phyloP scores from a whole-genome alignment of 1,140 invertebrate genomes.

The Lineus longissimus region DNA sequence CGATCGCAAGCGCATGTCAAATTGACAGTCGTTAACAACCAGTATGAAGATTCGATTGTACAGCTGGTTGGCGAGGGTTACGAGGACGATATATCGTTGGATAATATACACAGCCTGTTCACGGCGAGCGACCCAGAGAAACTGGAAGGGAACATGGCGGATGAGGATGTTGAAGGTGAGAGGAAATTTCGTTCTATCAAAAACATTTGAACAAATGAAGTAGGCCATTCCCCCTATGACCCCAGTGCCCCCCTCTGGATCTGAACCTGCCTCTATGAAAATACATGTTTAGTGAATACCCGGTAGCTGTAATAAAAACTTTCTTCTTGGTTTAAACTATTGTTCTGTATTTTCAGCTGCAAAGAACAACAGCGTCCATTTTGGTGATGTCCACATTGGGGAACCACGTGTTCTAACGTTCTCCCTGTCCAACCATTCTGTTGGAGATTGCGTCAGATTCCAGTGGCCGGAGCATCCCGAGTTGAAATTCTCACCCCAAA shows the following conservation, averaged over 20 bases:
- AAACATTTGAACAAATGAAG: no score
- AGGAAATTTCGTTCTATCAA: no score
- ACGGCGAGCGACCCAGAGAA: constrained; percentile 23
- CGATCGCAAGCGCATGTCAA: constrained; percentile 46
- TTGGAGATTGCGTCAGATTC: constrained; percentile 43
- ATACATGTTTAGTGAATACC: no score
- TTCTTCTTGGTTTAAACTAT: no score
- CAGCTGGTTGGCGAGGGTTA: constrained; percentile 54
- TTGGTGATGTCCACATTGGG: constrained; percentile 51
- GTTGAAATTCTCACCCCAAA: constrained; percentile 44
- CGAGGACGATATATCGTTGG: constrained; percentile 51
- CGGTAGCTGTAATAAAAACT: no score
- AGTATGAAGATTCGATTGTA: constrained; percentile 52
- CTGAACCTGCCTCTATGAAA: no score
- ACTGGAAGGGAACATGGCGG: constrained; percentile 39
- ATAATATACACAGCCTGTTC: constrained; percentile 43
- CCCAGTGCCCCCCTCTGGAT: no score
- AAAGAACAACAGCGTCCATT: constrained; percentile 48
- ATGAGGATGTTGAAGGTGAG: constrained; percentile 45
- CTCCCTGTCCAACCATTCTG: constrained; percentile 50
- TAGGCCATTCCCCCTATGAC: no score
- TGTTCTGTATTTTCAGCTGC: constrained; percentile 42
- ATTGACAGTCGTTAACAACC: constrained; percentile 50
- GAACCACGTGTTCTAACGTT: constrained; percentile 44
- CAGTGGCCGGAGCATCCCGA: constrained; percentile 45